Base-by-base conservation (phyloP, 1,140 invertebrate species). In the Meloidogyne floridensis region DNA sequence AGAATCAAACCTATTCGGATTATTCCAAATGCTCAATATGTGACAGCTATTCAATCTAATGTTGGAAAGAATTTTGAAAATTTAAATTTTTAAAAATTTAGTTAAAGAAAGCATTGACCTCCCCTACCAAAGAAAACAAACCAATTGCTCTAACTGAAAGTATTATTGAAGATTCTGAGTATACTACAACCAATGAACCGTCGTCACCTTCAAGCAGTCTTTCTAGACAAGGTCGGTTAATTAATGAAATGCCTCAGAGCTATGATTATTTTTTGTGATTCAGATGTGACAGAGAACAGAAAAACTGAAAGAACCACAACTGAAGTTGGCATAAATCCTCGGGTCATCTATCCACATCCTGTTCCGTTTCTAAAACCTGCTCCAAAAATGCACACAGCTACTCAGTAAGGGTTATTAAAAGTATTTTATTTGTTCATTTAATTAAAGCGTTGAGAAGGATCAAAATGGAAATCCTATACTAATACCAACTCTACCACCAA, bases 311-410 rank as follows among this genome's bases (percentile, higher is more conserved):
- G 4, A n/a, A 65, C 75, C n/a, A 81, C 79, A 65, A 56, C 77
- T 11, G 85, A 84, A 70, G 82, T 86, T 15, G 82, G 69, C 32
- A 86, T 88, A 72, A 77, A 88, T 80, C 88, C 89, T 54, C 75
- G 83, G 54, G 53, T 72, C 8, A 88, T 90, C 7, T 85, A 86
- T 32, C 88, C 89, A 9, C 84, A 90, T 80, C 88, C 88, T 59
- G 88, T 89, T 59, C 88, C 88, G 20, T 90, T 90, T 77, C 81
- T 89, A 11, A 86, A 85, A 43, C 54, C 54, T 59, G 74, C 82
- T 20, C 84, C 84, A 11, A 89, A 87, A 65, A 83, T 86, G 51
- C 84, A 88, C 56, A 83, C 81, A 43, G 86, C 87, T 79, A 87
- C 53, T 74, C 59, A 15, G 79, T 79, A 71, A 79, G 7, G 4